Conservation (phyloP, 2,113 vertebrate genomes). For the Stictonetta naevosa region DNA sequence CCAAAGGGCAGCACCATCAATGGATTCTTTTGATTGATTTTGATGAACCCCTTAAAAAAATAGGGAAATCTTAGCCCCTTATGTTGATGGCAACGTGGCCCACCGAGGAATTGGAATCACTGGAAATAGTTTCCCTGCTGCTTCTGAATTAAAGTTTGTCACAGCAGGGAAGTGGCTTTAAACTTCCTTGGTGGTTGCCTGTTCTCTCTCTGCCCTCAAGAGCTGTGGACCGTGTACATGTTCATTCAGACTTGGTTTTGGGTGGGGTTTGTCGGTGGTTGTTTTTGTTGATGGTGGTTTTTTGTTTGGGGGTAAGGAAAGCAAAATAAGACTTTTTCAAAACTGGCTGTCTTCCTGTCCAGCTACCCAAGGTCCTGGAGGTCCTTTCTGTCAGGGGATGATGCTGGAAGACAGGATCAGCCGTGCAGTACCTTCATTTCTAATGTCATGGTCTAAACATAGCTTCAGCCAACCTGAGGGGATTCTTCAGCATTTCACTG, state of each 20-base stretch:
- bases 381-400: not conserved
- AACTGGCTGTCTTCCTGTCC: not conserved
- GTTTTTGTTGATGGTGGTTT: not conserved
- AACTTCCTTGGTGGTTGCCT: not conserved
- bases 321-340: not conserved
- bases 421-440: not conserved
- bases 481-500: not conserved
- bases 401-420: not conserved
- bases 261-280: not conserved
- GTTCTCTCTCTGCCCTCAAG: not conserved
- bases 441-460: not conserved
- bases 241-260: not conserved
- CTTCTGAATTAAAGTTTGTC: not conserved
- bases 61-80: not conserved
- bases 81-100: not conserved
- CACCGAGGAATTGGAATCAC: not conserved
- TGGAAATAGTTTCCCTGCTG: not conserved
- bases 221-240: not conserved
- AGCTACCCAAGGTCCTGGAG: not conserved
- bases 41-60: not conserved
- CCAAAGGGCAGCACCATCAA: not conserved
- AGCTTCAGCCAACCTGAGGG: not conserved
- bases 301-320: not conserved
- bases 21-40: not conserved
- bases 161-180: not conserved